Percentiles rank a stretch among this genome's conserved stretches.
These are phyloP conservation scores for Silurus meridionalis DNA, from an alignment of 2,113 vertebrate genomes.

Conservation along the genomic window DNA sequence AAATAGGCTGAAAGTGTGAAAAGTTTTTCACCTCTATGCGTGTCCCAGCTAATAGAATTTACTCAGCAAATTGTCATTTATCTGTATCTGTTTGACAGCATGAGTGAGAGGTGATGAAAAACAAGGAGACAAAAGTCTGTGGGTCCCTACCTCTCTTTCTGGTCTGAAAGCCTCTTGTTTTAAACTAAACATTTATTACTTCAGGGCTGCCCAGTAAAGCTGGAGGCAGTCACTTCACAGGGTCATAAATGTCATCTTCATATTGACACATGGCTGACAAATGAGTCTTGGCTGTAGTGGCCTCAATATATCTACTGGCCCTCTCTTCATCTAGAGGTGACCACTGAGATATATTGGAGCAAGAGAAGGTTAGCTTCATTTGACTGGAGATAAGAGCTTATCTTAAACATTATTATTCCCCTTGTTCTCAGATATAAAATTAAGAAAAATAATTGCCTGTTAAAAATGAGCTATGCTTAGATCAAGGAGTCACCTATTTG, in stretches of 20 bases:
- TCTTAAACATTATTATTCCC: constrained; percentile 26
- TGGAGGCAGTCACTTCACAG: constrained; percentile 88
- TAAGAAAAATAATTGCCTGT: constrained; percentile 22
- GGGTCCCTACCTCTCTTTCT: constrained; percentile 67
- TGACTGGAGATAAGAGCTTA: constrained; percentile 11
- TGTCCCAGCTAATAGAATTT: constrained; percentile 90
- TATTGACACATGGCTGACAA: constrained; percentile 94
- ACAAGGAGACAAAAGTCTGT: constrained; percentile 83
- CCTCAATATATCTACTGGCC: constrained; percentile 60
- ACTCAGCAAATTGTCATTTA: constrained; percentile 93
- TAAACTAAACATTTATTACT: constrained; percentile 99
- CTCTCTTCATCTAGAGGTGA: constrained; percentile 56
- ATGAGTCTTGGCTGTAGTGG: constrained; percentile 80
- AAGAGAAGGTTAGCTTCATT: constrained; percentile 35
- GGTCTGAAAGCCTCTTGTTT: constrained; percentile 79
- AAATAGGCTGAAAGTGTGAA: constrained; percentile 68
- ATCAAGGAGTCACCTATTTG: background rate
- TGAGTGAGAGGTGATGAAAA: constrained; percentile 69
- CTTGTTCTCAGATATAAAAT: constrained; percentile 5
- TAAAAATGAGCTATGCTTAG: background rate
- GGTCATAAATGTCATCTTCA: constrained; percentile 97
- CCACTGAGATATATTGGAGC: constrained; percentile 47
- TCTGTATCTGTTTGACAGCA: constrained; percentile 85
- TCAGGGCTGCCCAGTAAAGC: constrained; percentile 85
- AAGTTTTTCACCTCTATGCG: constrained; percentile 76